Evolutionary conservation across 2,888 invertebrate species (phyloP), one percentile per base, ranked within the genome.

Genomic region (Polyommatus icarus): DNA sequence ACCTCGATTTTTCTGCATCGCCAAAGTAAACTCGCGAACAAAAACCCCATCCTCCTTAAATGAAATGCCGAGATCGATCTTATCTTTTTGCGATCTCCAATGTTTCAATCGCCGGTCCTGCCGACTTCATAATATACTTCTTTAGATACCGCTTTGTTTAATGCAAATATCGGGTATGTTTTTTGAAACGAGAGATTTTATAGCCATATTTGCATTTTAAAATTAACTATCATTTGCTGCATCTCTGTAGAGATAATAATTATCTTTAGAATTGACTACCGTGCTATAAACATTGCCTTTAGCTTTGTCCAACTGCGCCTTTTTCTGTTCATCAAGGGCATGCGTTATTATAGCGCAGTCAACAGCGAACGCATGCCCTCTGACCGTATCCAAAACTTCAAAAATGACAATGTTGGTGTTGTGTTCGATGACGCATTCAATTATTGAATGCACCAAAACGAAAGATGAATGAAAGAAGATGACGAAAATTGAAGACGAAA

Each of bases 101-200:
- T 87, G 86, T 89, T 91, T 91, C 88, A 91, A 92, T 91, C 90
- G 88, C 85, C 0, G 20, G 40, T n/a, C n/a, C 24, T 73, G 29
- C 67, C 67, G 87, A 89, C 88, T 86, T 82, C 83, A 85, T 83
- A 84, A 87, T 88, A 89, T 90, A 24, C 46, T 73, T 73, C 46
- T 73, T 73, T 73, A 46, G 73, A 24, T 40, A 24, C 73, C 24
- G 73, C 73, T 40, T 36, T 67, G 67, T 67, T 20, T 73, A 73
- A 73, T 73, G 73, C 20, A 73, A 73, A 73, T 46, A 46, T 40
- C 46, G 73, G 73, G 24, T 73, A 24, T 73, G 24, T 29, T 54
- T 54, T 54, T 54, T 18, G 4, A 54, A 18, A 54, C 1, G 29
- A 67, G 61, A 15, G 12, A 32, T 67, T 67, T 67, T 67, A 67